Evolutionary conservation across 2,797 vertebrate species (phyloP).

Genomic region (Amphiprion clarkii): DNA sequence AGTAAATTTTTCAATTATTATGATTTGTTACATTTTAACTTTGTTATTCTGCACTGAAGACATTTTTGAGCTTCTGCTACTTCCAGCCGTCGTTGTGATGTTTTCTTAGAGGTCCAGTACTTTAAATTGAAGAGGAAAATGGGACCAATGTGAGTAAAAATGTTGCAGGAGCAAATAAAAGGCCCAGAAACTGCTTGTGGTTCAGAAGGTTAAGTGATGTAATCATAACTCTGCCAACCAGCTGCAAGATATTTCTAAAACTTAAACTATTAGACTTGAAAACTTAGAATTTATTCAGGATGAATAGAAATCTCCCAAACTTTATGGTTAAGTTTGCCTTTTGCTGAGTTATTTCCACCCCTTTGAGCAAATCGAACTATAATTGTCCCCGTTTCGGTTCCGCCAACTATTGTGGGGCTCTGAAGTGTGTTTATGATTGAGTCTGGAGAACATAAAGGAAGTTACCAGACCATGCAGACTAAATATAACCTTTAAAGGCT

Average conservation of each 20-base stretch:
- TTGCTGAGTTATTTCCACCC: conserved; percentile 46
- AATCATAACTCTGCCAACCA: background rate
- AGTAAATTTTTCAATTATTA: too few relatives aligned
- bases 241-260: conserved; percentile 10
- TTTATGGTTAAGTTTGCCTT: conserved; percentile 39
- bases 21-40: too few relatives aligned
- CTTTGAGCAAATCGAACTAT: conserved; percentile 53
- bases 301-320: conserved; percentile 33
- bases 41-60: too few relatives aligned
- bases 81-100: too few relatives aligned
- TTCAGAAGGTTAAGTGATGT: too few relatives aligned
- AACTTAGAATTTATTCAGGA: background rate
- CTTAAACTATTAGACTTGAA: background rate
- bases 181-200: too few relatives aligned
- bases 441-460: conserved; percentile 72
- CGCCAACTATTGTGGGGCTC: conserved; percentile 56
- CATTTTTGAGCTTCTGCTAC: too few relatives aligned
- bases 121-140: too few relatives aligned
- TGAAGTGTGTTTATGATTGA: conserved; percentile 70
- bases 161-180: too few relatives aligned
- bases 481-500: conserved; percentile 75
- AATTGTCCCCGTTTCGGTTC: conserved; percentile 63
- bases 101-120: too few relatives aligned
- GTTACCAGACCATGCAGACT: conserved; percentile 72
- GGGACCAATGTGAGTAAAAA: too few relatives aligned